phyloP scores from a whole-genome alignment of 1,140 invertebrate species.

The Bradynema listronoti region DNA sequence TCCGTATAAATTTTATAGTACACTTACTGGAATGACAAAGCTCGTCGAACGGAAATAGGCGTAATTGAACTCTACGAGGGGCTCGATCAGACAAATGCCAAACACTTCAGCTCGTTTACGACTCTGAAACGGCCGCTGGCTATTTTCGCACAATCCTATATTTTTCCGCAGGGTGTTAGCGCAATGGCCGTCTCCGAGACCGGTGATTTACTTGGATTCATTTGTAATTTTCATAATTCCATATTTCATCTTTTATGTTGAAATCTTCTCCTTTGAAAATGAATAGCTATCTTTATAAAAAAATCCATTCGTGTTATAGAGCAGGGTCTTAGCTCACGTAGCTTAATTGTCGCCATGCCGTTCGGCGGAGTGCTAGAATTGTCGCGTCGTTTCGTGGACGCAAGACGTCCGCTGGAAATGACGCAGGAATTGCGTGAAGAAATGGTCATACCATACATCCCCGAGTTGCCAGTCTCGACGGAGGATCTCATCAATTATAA shows the following conservation, averaged over 20 bases:
- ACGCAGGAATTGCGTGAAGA: slow-evolving; percentile 72
- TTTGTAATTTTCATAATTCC: too few relatives aligned
- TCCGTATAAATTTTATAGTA: slow-evolving; percentile 69
- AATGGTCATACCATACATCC: slow-evolving; percentile 86
- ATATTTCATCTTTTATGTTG: slow-evolving; percentile 2
- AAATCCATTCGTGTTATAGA: slow-evolving; percentile 61
- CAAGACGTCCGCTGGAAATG: slow-evolving; percentile 69
- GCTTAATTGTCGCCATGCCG: slow-evolving; percentile 70
- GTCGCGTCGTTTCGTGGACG: slow-evolving; percentile 83
- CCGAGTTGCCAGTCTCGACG: slow-evolving; percentile 79
- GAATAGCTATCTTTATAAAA: slow-evolving; percentile 10
- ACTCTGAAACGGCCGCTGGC: slow-evolving; percentile 67
- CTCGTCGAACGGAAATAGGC: slow-evolving; percentile 78
- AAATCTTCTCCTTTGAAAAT: not conserved
- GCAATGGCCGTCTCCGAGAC: slow-evolving; percentile 77
- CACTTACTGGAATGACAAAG: slow-evolving; percentile 86
- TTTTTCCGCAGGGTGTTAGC: slow-evolving; percentile 73
- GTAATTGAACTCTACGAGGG: slow-evolving; percentile 85
- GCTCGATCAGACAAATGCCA: slow-evolving; percentile 29
- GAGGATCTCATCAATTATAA: slow-evolving; percentile 94
- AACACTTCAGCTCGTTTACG: slow-evolving; percentile 68
- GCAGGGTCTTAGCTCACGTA: slow-evolving; percentile 88
- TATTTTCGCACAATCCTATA: slow-evolving; percentile 79
- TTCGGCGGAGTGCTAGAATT: slow-evolving; percentile 69
- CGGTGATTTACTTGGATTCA: slow-evolving; percentile 52